Percentiles rank a stretch among this genome's conserved stretches.
These are phyloP conservation scores for Elephas maximus DNA, from an alignment of 2,113 vertebrate genomes.

Conservation along the genomic window DNA sequence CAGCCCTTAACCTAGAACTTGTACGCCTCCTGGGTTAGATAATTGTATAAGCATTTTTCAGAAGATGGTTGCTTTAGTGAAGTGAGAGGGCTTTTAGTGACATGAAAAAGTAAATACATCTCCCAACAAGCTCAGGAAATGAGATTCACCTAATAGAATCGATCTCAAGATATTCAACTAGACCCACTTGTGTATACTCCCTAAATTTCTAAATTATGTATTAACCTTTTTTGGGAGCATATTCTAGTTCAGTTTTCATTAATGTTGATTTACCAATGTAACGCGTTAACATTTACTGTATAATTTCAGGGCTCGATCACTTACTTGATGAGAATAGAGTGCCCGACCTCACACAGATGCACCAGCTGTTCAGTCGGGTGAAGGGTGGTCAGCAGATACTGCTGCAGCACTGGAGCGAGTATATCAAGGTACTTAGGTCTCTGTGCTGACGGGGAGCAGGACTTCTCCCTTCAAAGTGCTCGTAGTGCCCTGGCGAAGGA, in stretches of 20 bases:
- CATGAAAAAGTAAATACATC: background rate
- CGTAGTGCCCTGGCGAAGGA: background rate
- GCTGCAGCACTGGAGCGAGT: constrained; percentile 92
- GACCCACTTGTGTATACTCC: too few species aligned
- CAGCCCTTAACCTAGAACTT: background rate
- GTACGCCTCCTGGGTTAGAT: background rate
- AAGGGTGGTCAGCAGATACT: constrained; percentile 91
- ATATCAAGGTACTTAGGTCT: constrained; percentile 90
- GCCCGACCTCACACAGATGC: constrained; percentile 90
- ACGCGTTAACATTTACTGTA: background rate
- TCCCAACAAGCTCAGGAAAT: background rate
- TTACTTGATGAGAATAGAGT: constrained; percentile 91
- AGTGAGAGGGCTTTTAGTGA: too few species aligned
- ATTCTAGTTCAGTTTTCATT: background rate
- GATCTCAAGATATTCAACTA: accelerated
- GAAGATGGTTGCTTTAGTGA: background rate
- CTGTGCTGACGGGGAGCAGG: background rate
- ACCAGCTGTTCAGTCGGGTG: constrained; percentile 91
- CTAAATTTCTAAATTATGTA: background rate
- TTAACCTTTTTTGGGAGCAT: background rate
- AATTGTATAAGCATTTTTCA: background rate
- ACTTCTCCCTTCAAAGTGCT: too few species aligned
- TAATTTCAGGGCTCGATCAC: constrained; percentile 89
- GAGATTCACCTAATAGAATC: background rate
- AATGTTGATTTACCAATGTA: background rate